phyloP scores from a whole-genome alignment of 2,888 invertebrate genomes.

The Lasius fuliginosus region DNA sequence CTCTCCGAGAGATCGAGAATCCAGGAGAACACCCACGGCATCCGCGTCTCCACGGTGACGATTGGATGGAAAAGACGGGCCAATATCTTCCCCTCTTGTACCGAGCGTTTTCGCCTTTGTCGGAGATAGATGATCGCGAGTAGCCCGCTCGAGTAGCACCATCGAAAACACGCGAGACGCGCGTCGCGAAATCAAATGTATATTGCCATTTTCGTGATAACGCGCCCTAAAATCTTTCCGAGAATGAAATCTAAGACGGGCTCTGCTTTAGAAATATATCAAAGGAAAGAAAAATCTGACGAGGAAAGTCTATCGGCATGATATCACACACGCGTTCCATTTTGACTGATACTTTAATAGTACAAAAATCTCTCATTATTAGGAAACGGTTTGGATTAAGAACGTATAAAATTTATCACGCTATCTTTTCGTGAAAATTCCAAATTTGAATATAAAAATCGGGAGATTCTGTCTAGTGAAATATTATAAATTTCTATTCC shows the following conservation, averaged over 20 bases:
- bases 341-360: not conserved
- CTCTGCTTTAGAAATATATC: not conserved
- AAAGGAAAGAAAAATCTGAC: not conserved
- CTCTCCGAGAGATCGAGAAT: conserved; percentile 57
- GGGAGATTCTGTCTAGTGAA: not conserved
- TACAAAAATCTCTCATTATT: not conserved
- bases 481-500: not conserved
- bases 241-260: not conserved
- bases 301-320: no score
- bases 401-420: conserved; percentile 12
- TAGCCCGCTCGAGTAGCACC: conserved; percentile 20
- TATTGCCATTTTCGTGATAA: conserved; percentile 16
- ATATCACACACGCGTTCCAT: not conserved
- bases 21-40: conserved; percentile 70
- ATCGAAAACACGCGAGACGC: conserved; percentile 39
- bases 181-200: conserved; percentile 23
- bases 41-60: conserved; percentile 83
- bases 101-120: conserved; percentile 37
- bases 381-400: not conserved
- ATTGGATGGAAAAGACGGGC: conserved; percentile 69
- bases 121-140: conserved; percentile 36
- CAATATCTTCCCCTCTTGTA: conserved; percentile 55
- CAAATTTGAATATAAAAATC: not conserved
- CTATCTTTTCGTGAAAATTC: not conserved
- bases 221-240: not conserved